Conservation (phyloP, 2,888 invertebrate species). For the Hyppa rectilinea region DNA sequence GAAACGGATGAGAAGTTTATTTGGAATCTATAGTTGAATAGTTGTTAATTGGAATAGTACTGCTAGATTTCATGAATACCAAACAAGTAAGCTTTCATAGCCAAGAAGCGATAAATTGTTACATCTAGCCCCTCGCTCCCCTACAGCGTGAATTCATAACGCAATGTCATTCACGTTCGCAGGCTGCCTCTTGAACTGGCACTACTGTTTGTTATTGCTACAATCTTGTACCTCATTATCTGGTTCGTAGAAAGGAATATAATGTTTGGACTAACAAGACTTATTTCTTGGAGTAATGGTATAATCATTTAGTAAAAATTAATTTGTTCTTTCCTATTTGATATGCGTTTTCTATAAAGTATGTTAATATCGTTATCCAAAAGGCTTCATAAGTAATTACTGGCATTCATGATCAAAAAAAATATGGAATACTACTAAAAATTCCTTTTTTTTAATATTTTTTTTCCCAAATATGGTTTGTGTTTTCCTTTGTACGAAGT, state of each 20-base stretch:
- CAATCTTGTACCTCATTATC: constrained; percentile 34
- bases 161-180: constrained; percentile 43
- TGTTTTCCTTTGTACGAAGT: neutral
- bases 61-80: too few relatives aligned
- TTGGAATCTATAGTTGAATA: too few relatives aligned
- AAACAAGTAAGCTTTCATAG: too few relatives aligned
- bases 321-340: neutral
- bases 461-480: neutral
- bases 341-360: neutral
- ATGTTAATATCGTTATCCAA: neutral
- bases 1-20: too few relatives aligned
- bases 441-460: neutral
- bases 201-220: constrained; percentile 29
- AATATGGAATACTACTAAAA: neutral
- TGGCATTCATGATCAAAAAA: neutral
- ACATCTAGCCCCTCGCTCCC: too few relatives aligned
- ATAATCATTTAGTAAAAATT: constrained; percentile 2
- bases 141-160: constrained; percentile 36
- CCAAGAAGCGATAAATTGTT: too few relatives aligned
- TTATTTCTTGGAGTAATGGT: constrained; percentile 8
- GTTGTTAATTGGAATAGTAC: too few relatives aligned
- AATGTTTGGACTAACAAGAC: constrained; percentile 11
- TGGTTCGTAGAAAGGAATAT: constrained; percentile 10
- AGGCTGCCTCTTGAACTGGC: constrained; percentile 17
- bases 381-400: neutral